These are phyloP conservation scores for Trilocha varians DNA, from an alignment of 2,888 invertebrate species.

Conservation along the genomic window DNA sequence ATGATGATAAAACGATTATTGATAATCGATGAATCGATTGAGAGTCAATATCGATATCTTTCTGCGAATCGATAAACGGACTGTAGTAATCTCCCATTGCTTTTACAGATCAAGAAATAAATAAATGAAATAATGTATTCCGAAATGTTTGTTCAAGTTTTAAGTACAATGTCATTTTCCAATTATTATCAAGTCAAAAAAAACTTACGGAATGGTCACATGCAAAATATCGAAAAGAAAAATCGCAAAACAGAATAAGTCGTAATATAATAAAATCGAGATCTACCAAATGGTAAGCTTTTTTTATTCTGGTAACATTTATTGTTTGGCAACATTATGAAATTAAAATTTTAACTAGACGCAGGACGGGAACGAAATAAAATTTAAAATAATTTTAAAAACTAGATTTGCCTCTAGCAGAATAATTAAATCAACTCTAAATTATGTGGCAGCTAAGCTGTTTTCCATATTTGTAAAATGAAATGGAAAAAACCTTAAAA, in stretches of 20 bases:
- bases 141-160: too few species aligned
- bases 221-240: not conserved
- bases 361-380: not conserved
- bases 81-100: too few species aligned
- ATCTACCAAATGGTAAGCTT: not conserved
- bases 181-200: not conserved
- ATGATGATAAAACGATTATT: too few species aligned
- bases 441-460: not conserved
- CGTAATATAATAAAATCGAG: not conserved
- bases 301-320: not conserved
- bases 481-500: not conserved
- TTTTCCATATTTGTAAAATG: not conserved
- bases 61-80: too few species aligned
- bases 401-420: too few species aligned
- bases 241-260: not conserved
- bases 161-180: not conserved
- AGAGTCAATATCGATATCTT: too few species aligned
- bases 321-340: not conserved
- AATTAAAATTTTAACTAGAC: not conserved
- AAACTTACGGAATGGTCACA: not conserved
- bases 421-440: too few species aligned
- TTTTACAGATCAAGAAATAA: not conserved
- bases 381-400: not conserved
- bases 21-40: too few species aligned
- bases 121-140: not conserved